Base-by-base conservation (phyloP, 2,113 vertebrate genomes). In the Mionectes macconnelli region DNA sequence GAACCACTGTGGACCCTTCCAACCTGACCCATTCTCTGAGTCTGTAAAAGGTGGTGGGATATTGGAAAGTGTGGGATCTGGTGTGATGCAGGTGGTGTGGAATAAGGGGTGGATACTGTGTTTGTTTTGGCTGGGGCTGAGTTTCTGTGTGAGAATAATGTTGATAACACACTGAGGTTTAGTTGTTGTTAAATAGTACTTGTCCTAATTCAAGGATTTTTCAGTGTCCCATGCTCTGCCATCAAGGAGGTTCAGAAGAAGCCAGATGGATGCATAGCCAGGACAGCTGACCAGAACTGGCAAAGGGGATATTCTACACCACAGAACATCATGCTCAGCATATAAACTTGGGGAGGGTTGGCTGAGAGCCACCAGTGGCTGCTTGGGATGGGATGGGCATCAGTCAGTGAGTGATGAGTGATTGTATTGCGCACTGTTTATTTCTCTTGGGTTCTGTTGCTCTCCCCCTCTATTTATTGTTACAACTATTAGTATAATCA, bases 281-380 rank as follows among this genome's bases (percentile, higher is more conserved):
- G n/a, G 28, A 35, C 2, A 60, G n/a, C 52, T n/a, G 69, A 2
- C 13, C 27, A 28, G 47, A 35, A 31, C 21, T 40, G 21, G 11
- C 20, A 62, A 76, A 12, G 23, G 8, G 8, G 11, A 40, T 35
- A 35, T 47, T 62, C 30, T n/a, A 27, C 1, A 10, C 2, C 39
- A 47, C 0, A 2, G 10, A 53, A 47, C 0, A 2, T 15, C 47
- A 22, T 62, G 25, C 2, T 62, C 14, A 35, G 3, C 7, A 13
- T 3, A 27, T 13, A 55, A 76, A 40, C 4, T 31, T 14, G 6
- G 20, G 6, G 5, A 6, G 25, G 62, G 3, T 0, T 40, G 47
- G 23, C 39, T 14, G 6, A 47, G 8, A 60, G 16, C 24, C 9
- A 14, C 20, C 16, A 53, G 12, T 27, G 45, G n/a, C 30, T 89